Conservation (phyloP, 2,888 invertebrate species). For the Cryptus armator region DNA sequence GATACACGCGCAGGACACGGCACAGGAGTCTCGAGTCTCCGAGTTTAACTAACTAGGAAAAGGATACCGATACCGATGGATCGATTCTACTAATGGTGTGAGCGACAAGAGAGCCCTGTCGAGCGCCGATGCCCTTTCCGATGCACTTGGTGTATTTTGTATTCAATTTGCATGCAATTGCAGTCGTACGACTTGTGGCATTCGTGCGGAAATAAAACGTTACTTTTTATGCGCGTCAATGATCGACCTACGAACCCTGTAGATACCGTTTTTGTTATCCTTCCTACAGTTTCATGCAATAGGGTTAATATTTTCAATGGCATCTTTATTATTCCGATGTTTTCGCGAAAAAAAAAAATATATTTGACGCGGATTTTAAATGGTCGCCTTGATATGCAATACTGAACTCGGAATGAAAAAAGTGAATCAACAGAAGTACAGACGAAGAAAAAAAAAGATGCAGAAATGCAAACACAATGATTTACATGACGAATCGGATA, state of each 20-base stretch:
- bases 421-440: not conserved
- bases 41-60: slow-evolving; percentile 21
- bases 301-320: not conserved
- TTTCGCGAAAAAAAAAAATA: no score
- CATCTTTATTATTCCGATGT: not conserved
- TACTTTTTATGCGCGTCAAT: not conserved
- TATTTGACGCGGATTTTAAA: no score
- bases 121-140: not conserved
- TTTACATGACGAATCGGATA: no score
- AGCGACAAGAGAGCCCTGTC: slow-evolving; percentile 19
- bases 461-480: not conserved
- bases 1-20: slow-evolving; percentile 45
- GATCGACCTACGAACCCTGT: no score
- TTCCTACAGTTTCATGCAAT: not conserved
- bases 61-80: slow-evolving; percentile 25
- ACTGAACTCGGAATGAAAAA: not conserved
- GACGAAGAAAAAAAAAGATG: not conserved
- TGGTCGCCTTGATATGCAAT: not conserved
- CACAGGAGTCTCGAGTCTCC: slow-evolving; percentile 44
- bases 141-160: slow-evolving; percentile 1
- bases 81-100: slow-evolving; percentile 22
- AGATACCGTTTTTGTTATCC: no score
- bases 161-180: slow-evolving; percentile 22
- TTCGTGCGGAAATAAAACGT: not conserved
- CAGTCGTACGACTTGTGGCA: not conserved